These are phyloP conservation scores for Condylura cristata DNA, from an alignment of 2,113 vertebrate genomes.

Conservation along the genomic window DNA sequence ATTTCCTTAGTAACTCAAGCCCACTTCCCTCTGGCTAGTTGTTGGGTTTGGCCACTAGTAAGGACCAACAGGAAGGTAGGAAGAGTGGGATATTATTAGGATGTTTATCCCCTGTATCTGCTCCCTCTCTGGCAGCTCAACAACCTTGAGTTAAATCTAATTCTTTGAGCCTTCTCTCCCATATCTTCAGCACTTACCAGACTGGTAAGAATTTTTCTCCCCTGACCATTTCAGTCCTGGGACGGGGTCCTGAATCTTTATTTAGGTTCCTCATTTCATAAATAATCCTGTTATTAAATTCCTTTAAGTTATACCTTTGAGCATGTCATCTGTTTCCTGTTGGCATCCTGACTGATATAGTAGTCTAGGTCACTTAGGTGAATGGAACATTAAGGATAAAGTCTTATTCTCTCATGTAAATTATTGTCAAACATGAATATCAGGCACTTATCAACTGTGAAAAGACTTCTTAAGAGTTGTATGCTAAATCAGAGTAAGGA, in stretches of 20 bases:
- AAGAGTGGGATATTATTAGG: not conserved
- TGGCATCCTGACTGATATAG: not conserved
- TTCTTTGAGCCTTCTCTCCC: no score
- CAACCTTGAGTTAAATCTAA: not conserved
- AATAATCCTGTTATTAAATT: conserved; percentile 9
- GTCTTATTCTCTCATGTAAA: not conserved
- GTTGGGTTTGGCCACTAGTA: not conserved
- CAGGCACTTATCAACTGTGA: not conserved
- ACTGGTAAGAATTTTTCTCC: not conserved
- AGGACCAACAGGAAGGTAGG: not conserved
- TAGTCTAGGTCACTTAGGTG: conserved; percentile 4
- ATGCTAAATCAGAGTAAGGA: conserved; percentile 1
- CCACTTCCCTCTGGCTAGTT: not conserved
- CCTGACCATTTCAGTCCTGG: not conserved
- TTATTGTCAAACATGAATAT: not conserved
- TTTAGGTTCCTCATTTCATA: not conserved
- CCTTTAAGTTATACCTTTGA: not conserved
- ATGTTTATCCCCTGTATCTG: not conserved
- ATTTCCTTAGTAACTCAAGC: not conserved
- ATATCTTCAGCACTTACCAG: not conserved
- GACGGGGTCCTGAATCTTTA: not conserved
- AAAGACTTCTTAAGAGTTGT: conserved; percentile 2
- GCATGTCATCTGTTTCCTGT: not conserved
- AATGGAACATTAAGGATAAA: conserved; percentile 36
- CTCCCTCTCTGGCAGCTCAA: not conserved